Evolutionary conservation across 2,888 invertebrate genomes (phyloP).

Genomic region (Pecten maximus): DNA sequence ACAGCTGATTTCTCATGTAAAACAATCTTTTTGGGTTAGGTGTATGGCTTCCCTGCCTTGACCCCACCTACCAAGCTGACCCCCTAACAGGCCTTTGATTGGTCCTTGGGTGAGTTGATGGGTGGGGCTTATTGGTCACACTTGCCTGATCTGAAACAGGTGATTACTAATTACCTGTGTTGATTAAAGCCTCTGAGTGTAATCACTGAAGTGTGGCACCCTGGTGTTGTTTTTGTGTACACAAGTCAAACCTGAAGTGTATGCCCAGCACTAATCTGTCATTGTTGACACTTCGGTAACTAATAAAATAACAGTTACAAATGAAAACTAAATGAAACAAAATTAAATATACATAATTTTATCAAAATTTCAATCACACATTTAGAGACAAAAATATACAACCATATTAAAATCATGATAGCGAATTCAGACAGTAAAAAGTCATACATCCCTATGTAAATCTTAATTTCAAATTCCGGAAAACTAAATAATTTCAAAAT

Average conservation of each 20-base stretch:
- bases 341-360: neutral
- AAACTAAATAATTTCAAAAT: too few relatives aligned
- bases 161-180: conserved; percentile 9
- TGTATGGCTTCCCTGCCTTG: neutral
- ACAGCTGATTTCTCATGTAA: conserved; percentile 15
- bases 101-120: neutral
- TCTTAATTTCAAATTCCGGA: too few relatives aligned
- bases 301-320: neutral
- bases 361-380: too few relatives aligned
- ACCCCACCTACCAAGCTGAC: neutral
- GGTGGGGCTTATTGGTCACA: conserved; percentile 14
- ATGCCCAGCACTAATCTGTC: neutral
- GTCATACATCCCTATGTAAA: too few relatives aligned
- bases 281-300: neutral
- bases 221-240: neutral
- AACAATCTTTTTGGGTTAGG: neutral
- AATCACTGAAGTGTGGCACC: neutral
- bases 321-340: neutral
- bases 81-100: neutral
- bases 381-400: too few relatives aligned
- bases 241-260: neutral
- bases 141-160: neutral
- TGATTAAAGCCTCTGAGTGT: neutral
- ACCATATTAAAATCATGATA: too few relatives aligned
- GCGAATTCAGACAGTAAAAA: too few relatives aligned